phyloP scores from a whole-genome alignment of 1,140 invertebrate species.

The Rhagoletis zephyria region DNA sequence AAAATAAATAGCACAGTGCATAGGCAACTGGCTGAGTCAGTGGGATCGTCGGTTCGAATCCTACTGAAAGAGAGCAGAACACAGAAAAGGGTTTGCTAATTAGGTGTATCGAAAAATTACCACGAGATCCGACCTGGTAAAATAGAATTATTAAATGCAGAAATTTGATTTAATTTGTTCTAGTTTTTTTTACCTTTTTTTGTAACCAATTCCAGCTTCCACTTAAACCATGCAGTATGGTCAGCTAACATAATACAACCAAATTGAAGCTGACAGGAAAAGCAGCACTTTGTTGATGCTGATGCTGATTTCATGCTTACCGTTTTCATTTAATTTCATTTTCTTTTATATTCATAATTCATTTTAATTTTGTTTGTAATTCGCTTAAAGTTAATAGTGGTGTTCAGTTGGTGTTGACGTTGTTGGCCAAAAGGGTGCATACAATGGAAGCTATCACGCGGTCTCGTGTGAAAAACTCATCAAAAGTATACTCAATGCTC shows the following conservation, averaged over 20 bases:
- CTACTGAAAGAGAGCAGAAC: no score
- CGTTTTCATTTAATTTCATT: background rate
- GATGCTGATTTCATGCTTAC: background rate
- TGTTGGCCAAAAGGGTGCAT: conserved; percentile 8
- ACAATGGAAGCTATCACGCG: conserved; percentile 6
- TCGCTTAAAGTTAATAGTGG: background rate
- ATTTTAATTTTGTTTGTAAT: conserved; percentile 19
- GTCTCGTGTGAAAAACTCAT: conserved; percentile 25
- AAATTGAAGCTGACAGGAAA: conserved; percentile 14
- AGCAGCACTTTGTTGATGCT: background rate
- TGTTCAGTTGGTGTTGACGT: background rate
- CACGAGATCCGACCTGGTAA: no score
- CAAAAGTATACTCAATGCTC: conserved; percentile 32
- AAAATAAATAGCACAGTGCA: no score
- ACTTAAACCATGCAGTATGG: conserved; percentile 11
- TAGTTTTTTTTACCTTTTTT: background rate
- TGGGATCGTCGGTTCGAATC: no score
- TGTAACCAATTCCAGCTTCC: background rate
- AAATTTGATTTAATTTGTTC: conserved; percentile 16
- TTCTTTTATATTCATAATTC: conserved; percentile 17
- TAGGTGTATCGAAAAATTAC: no score
- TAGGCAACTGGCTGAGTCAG: no score
- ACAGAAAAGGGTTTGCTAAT: no score
- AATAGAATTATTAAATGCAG: no score
- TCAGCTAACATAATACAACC: background rate